These are phyloP conservation scores for Rhincodon typus DNA, from an alignment of 2,797 vertebrate species.

Conservation along the genomic window DNA sequence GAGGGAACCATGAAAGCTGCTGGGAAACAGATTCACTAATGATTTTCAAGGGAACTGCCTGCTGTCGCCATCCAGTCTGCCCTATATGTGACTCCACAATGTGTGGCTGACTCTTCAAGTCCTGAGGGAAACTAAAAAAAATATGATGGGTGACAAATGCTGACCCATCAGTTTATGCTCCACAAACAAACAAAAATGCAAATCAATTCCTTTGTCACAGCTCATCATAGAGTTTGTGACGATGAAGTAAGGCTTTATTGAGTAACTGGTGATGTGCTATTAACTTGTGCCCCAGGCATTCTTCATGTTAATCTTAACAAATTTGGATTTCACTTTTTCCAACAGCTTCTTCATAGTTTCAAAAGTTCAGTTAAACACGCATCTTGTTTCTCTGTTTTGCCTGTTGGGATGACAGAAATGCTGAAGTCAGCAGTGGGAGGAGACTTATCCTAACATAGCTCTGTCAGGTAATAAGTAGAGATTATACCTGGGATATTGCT, in stretches of 20 bases:
- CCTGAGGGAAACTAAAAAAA: not conserved
- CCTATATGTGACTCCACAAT: not conserved
- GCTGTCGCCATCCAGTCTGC: not conserved
- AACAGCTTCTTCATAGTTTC: not conserved
- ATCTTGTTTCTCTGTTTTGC: not conserved
- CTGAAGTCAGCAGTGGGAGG: not conserved
- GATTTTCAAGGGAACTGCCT: not conserved
- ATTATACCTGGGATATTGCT: constrained; percentile 11
- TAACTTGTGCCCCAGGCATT: not conserved
- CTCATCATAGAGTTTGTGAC: not conserved
- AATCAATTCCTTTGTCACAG: not conserved
- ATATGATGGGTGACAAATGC: not conserved
- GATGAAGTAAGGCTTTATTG: not conserved
- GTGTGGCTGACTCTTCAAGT: not conserved
- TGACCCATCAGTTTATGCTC: not conserved
- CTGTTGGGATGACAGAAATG: not conserved
- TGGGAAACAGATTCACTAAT: constrained; percentile 9
- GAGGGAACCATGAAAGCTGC: not conserved
- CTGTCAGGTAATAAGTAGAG: not conserved
- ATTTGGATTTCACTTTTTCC: not conserved
- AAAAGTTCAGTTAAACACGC: not conserved
- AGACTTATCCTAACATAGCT: not conserved
- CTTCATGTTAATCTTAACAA: not conserved
- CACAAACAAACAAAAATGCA: not conserved
- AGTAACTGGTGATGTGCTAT: not conserved